Base-by-base conservation (phyloP, 2,888 invertebrate genomes). In the Cataglyphis albicans region DNA sequence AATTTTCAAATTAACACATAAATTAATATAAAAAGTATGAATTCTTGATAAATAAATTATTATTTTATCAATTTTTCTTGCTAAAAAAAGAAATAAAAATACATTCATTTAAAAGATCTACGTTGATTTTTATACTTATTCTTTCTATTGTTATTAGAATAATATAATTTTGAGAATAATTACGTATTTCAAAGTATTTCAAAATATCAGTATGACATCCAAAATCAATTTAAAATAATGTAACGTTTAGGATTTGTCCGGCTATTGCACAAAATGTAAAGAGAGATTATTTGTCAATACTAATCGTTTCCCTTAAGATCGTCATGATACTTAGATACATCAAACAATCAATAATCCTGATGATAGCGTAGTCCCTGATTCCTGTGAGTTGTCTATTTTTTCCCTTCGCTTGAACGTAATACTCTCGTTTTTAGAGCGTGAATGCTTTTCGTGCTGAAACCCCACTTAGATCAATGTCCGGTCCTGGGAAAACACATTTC, bases 401-500 rank as follows among this genome's bases (percentile, higher is more conserved):
- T 75, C 32, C 4, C 25, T n/a, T 18, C 44, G 38, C 18, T 74
- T 1, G n/a, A 41, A 15, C 15, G 25, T 12, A 6, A 35, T 35
- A 6, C 44, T 72, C 44, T 32, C 29, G 41, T 48, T 67, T 82
- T 82, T 61, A 76, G n/a, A 7, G 38, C 5, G 25, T 38, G 25
- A 81, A 57, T 35, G 32, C n/a, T 25, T 48, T 48, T 6, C 48
- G 32, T 64, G 44, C 72, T 38, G 44, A 48, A 55, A 73, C 32
- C 15, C 59, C 67, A 73, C 65, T 83, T 83, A 61, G 48, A 52
- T 67, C 55, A n/a, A 67, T 84, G 55, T 81, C 63, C 59, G 68
- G 35, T n/a, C 7, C 55, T n/a, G 15, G 12, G 55, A 81, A 81
- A 81, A 59, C 74, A 84, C 74, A 81, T 84, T 84, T 84, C 67